Conservation (phyloP, 2,797 vertebrate genomes). For the Mormyrops attenuatus region DNA sequence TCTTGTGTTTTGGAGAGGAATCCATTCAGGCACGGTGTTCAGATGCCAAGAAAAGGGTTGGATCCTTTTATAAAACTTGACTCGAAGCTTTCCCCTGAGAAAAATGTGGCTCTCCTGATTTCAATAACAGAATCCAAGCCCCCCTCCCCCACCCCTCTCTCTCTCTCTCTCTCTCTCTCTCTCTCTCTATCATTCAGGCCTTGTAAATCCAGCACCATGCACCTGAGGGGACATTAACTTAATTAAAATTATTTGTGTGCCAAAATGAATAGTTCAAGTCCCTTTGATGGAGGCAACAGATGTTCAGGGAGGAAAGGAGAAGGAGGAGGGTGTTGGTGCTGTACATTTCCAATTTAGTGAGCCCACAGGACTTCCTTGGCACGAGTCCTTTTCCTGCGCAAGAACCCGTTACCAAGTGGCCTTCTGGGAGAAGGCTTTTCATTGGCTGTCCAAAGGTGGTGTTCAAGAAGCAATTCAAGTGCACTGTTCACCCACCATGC, state of each 20-base stretch:
- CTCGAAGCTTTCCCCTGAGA: not conserved
- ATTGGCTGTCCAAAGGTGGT: not conserved
- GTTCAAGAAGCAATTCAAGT: not conserved
- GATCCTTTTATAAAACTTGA: not conserved
- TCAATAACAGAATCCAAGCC: not conserved
- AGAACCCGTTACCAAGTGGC: not conserved
- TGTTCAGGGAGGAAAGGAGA: not conserved
- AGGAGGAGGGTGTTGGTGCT: not conserved
- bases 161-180: not conserved
- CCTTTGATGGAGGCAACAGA: conserved; percentile 8
- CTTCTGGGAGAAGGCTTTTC: not conserved
- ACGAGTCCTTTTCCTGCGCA: not conserved
- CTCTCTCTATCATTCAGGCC: not conserved
- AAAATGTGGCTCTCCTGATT: not conserved
- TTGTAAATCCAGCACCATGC: not conserved
- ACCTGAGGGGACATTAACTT: conserved; percentile 13
- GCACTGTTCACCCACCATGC: not conserved
- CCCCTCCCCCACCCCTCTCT: not conserved
- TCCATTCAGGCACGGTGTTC: not conserved
- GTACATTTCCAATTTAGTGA: not conserved
- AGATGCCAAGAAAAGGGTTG: not conserved
- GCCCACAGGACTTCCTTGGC: not conserved
- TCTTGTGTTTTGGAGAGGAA: not conserved
- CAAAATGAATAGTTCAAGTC: conserved; percentile 12
- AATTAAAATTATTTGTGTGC: conserved; percentile 4